Evolutionary conservation across 2,888 invertebrate species (phyloP).

Genomic region (Agriopis marginaria): DNA sequence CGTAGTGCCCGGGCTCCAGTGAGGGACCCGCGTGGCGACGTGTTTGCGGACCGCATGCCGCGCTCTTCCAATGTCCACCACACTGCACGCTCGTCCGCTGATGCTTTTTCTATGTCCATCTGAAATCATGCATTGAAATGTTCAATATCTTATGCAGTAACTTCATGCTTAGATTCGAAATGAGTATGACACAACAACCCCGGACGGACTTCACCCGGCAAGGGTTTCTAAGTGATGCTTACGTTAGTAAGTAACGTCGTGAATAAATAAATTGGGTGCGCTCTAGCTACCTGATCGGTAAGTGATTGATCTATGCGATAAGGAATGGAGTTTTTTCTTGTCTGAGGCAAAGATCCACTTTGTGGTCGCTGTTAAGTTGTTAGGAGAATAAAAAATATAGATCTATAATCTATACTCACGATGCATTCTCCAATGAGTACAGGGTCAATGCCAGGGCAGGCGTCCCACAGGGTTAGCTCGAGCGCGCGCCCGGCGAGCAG

Average conservation of each 20-base stretch:
- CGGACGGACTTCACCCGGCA: too few relatives aligned
- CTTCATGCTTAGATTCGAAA: too few relatives aligned
- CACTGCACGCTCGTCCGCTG: slow-evolving; percentile 94
- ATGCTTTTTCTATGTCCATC: slow-evolving; percentile 93
- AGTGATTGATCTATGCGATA: not conserved
- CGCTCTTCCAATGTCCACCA: slow-evolving; percentile 96
- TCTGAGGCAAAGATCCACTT: not conserved
- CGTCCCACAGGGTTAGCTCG: slow-evolving; percentile 96
- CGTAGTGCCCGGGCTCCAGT: slow-evolving; percentile 89
- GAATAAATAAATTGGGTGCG: too few relatives aligned
- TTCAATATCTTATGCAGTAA: not conserved
- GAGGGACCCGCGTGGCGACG: slow-evolving; percentile 93
- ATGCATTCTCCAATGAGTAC: slow-evolving; percentile 93
- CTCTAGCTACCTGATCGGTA: not conserved
- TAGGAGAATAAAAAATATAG: not conserved
- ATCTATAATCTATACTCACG: slow-evolving; percentile 65
- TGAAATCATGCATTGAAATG: slow-evolving; percentile 49
- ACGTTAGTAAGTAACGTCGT: too few relatives aligned
- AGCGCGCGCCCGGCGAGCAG: slow-evolving; percentile 92
- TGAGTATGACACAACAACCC: too few relatives aligned
- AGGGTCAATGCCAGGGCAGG: slow-evolving; percentile 93
- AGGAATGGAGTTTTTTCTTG: not conserved
- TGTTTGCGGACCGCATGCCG: slow-evolving; percentile 91
- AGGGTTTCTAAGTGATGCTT: too few relatives aligned
- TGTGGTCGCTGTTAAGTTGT: not conserved